Evolutionary conservation across 2,113 vertebrate genomes (phyloP).

Genomic region (Podocnemis expansa): DNA sequence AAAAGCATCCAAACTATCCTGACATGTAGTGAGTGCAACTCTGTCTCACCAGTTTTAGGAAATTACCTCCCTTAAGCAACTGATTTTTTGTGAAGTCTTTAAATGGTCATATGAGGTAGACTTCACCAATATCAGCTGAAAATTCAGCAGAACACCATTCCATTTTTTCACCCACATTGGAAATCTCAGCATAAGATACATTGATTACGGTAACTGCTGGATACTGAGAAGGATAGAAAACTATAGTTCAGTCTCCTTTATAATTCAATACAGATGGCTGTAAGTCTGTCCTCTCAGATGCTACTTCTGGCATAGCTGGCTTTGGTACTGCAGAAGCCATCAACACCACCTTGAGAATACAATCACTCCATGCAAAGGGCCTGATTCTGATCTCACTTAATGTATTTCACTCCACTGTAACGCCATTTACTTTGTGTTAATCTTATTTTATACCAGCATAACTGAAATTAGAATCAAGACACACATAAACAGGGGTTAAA

Average conservation of each 20-base stretch:
- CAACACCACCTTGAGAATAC: background rate
- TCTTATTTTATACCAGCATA: background rate
- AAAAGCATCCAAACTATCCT: background rate
- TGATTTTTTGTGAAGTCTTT: background rate
- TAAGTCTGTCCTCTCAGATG: background rate
- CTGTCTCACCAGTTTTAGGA: background rate
- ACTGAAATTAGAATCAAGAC: background rate
- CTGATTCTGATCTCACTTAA: background rate
- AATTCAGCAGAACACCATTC: background rate
- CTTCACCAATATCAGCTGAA: background rate
- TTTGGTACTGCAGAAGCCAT: background rate
- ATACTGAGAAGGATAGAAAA: background rate
- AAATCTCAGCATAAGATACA: background rate
- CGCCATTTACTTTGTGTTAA: background rate
- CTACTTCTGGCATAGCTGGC: background rate
- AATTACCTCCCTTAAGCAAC: background rate
- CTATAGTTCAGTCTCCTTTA: background rate
- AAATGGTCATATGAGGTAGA: background rate
- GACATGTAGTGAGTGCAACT: background rate
- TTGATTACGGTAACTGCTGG: background rate
- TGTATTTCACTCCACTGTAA: accelerated
- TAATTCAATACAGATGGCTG: background rate
- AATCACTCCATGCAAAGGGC: background rate
- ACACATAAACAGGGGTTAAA: no score
- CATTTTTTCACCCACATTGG: background rate